These are phyloP conservation scores for Cossypha dichroa DNA, from an alignment of 2,797 vertebrate genomes.

Conservation along the genomic window DNA sequence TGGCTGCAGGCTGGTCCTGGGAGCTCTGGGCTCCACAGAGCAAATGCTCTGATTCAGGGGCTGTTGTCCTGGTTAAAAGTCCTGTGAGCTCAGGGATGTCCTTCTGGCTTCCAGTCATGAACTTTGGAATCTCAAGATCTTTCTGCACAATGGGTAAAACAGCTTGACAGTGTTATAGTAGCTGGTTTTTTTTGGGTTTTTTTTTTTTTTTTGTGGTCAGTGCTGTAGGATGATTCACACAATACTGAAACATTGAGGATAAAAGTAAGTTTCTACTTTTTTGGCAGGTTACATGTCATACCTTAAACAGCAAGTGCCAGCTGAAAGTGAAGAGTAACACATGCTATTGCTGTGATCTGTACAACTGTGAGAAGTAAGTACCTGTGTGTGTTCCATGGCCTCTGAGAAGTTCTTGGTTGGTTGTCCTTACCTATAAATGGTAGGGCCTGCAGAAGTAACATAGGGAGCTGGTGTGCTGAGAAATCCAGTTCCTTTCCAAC, in stretches of 20 bases:
- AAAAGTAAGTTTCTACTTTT: background rate
- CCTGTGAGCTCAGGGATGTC: background rate
- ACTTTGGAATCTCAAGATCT: background rate
- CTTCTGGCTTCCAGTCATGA: background rate
- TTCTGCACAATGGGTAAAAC: background rate
- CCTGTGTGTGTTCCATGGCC: background rate
- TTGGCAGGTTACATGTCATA: slow-evolving; percentile 86
- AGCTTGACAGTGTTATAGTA: background rate
- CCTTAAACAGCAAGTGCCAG: slow-evolving; percentile 79
- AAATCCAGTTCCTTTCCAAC: background rate
- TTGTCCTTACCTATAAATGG: background rate
- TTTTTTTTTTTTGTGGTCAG: background rate
- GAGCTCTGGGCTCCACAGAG: background rate
- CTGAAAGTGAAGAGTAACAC: slow-evolving; percentile 90
- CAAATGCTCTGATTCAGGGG: background rate
- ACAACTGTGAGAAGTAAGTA: slow-evolving; percentile 88
- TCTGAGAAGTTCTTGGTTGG: background rate
- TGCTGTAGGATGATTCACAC: background rate
- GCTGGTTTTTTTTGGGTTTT: background rate
- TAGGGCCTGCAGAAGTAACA: background rate
- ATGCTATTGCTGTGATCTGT: slow-evolving; percentile 96
- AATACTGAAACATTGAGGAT: background rate
- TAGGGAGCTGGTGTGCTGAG: background rate
- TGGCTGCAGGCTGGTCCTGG: background rate
- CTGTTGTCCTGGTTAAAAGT: accelerated